phyloP scores from a whole-genome alignment of 2,888 invertebrate species.

The Rotaria socialis region DNA sequence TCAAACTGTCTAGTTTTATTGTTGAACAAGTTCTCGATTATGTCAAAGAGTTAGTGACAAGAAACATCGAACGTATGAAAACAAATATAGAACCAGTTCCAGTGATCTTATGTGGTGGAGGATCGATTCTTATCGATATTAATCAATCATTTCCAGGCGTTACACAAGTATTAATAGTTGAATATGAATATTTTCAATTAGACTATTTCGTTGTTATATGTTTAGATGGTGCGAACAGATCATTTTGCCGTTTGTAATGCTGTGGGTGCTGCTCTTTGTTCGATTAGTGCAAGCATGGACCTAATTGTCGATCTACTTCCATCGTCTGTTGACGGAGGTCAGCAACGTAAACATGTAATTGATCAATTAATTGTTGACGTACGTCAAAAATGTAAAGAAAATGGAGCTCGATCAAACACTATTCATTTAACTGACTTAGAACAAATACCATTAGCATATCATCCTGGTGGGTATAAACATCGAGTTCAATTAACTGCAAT shows the following conservation, averaged over 20 bases:
- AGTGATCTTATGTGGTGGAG: conserved; percentile 54
- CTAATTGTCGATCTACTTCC: conserved; percentile 50
- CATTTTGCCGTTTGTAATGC: conserved; percentile 53
- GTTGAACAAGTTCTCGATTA: neutral
- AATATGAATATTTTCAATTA: neutral
- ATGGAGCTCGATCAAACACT: conserved; percentile 46
- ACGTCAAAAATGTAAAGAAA: conserved; percentile 38
- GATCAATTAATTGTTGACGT: neutral
- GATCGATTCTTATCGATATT: conserved; percentile 51
- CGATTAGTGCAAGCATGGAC: conserved; percentile 52
- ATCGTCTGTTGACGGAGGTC: conserved; percentile 47
- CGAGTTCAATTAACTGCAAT: conserved; percentile 53
- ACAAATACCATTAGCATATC: conserved; percentile 52
- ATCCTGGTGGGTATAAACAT: conserved; percentile 53
- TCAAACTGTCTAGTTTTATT: neutral
- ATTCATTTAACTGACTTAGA: conserved; percentile 47
- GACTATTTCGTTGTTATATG: neutral
- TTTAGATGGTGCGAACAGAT: neutral
- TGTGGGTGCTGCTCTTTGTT: conserved; percentile 56
- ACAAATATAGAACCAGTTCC: conserved; percentile 50
- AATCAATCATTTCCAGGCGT: conserved; percentile 43
- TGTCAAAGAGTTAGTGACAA: neutral
- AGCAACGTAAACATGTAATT: neutral
- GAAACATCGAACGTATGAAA: conserved; percentile 32
- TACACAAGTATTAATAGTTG: conserved; percentile 19